Evolutionary conservation across 2,113 vertebrate species (phyloP).

Genomic region (Raphicerus campestris): DNA sequence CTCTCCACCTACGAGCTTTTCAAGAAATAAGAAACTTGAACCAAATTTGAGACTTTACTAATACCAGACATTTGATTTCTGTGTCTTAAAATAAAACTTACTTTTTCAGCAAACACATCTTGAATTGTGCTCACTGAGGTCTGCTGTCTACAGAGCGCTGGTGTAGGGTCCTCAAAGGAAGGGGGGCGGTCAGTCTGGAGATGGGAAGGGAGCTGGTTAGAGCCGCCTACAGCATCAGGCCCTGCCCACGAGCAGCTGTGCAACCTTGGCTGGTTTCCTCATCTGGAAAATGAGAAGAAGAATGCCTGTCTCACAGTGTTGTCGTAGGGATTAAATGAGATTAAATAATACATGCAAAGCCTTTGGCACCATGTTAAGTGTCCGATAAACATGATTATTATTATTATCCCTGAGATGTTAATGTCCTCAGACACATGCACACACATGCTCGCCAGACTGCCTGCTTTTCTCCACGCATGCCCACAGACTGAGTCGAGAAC

Average conservation of each 20-base stretch:
- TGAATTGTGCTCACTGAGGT: too few relatives aligned
- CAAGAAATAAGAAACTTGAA: neutral
- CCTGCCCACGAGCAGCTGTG: neutral
- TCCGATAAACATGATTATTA: neutral
- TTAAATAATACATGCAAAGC: neutral
- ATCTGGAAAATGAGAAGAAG: neutral
- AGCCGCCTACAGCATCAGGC: neutral
- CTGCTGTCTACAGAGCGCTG: too few relatives aligned
- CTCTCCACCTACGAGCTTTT: neutral
- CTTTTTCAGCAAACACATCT: too few relatives aligned
- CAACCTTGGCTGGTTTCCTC: neutral
- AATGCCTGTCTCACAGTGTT: neutral
- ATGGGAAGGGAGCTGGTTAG: neutral
- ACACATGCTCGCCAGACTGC: accelerated
- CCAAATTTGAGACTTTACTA: neutral
- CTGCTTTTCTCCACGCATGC: neutral
- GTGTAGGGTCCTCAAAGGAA: neutral
- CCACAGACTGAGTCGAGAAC: neutral
- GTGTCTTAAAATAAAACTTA: neutral
- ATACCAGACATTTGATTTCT: neutral
- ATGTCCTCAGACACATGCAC: neutral
- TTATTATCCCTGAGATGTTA: neutral
- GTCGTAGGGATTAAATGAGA: neutral
- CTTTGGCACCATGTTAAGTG: neutral
- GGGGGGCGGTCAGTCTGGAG: accelerated